phyloP scores from a whole-genome alignment of 1,140 invertebrate species.

The Brachionus manjavacas region DNA sequence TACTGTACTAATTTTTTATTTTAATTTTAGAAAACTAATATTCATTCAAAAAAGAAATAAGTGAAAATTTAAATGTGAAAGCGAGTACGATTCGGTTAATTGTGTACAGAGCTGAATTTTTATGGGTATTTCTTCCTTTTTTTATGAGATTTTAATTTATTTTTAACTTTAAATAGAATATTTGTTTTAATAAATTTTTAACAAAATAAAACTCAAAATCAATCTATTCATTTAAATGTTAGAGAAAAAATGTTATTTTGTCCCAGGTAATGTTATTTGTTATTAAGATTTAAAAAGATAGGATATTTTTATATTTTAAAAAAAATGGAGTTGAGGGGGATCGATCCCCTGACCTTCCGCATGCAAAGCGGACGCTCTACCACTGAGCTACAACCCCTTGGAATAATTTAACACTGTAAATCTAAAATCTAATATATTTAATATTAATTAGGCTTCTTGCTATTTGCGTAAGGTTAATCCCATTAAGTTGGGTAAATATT shows the following conservation, averaged over 20 bases:
- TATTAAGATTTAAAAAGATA: not conserved
- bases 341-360: constrained; percentile 38
- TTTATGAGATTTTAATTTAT: not conserved
- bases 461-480: not conserved
- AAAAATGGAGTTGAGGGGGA: constrained; percentile 30
- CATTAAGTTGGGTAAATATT: not conserved
- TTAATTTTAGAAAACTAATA: not conserved
- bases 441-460: not conserved
- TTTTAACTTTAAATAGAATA: not conserved
- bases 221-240: not conserved
- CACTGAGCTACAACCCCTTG: constrained; percentile 41
- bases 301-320: not conserved
- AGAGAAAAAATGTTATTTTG: not conserved
- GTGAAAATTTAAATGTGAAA: not conserved
- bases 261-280: not conserved
- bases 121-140: not conserved
- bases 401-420: not conserved
- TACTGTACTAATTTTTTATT: not conserved
- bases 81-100: not conserved
- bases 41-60: constrained; percentile 18
- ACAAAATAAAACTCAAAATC: not conserved
- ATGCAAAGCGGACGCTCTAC: constrained; percentile 39
- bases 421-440: not conserved
- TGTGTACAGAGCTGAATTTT: not conserved
- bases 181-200: constrained; percentile 3